A percentile compares a stretch with the other conserved stretches of the same genome.
phyloP scores from a whole-genome alignment of 2,113 vertebrate genomes.

The Lepisosteus oculatus region DNA sequence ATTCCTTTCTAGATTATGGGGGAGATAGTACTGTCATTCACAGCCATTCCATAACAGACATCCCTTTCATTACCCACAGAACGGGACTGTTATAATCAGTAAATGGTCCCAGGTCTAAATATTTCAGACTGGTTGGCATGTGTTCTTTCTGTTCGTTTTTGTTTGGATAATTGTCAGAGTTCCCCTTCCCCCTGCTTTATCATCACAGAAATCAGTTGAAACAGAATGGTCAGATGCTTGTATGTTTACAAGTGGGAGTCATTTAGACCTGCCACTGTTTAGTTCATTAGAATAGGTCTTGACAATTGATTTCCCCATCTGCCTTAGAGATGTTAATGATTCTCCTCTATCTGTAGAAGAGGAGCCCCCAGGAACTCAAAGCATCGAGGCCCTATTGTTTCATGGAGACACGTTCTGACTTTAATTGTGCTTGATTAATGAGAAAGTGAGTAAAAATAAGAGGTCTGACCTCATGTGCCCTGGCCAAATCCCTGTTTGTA shows the following conservation, averaged over 20 bases:
- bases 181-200: too few relatives aligned
- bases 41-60: too few relatives aligned
- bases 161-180: too few relatives aligned
- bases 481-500: constrained; percentile 12
- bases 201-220: too few relatives aligned
- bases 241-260: background rate
- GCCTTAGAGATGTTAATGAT: constrained; percentile 16
- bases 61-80: too few relatives aligned
- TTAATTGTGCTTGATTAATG: constrained; percentile 27
- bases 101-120: too few relatives aligned
- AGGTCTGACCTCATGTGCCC: constrained; percentile 16
- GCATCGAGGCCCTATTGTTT: background rate
- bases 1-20: too few relatives aligned
- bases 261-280: background rate
- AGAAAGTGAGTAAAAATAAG: constrained; percentile 17
- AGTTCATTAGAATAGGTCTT: constrained; percentile 6
- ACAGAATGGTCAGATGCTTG: too few relatives aligned
- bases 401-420: constrained; percentile 1
- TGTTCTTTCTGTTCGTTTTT: too few relatives aligned
- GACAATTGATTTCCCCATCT: constrained; percentile 2
- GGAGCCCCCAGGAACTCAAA: background rate
- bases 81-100: too few relatives aligned
- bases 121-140: too few relatives aligned
- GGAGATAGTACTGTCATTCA: too few relatives aligned
- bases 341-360: background rate